Base-by-base conservation (phyloP, 2,888 invertebrate genomes). In the Caenorhabditis virilis region DNA sequence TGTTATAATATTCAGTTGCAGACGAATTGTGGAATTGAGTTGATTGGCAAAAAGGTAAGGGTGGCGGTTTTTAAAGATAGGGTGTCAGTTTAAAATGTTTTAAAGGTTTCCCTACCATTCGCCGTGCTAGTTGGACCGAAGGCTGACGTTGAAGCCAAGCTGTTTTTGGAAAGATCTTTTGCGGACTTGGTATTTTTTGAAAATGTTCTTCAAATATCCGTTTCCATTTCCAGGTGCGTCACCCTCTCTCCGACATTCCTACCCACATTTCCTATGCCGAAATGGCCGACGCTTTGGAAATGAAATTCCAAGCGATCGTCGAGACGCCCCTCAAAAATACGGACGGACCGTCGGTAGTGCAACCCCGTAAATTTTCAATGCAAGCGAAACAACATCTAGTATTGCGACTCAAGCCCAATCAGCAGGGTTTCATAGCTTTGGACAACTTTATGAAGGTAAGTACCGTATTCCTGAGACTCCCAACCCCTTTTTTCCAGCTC, bases 271-370 rank as follows among this genome's bases (percentile, higher is more conserved):
- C 74, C 11, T 76, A 73, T 47, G 66, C 69, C 3, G 80, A 80
- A 54, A 77, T 82, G 78, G 82, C 79, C 1, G 77, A 75, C 47
- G 79, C 79, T 4, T 54, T 82, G 39, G 82, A 82, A 57, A 80
- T 82, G 80, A 82, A 82, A 59, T 82, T 82, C 49, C 82, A 82
- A 60, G 75, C 82, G 13, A 78, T 82, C 30, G 64, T 82, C 15
- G 82, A 82, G 48, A 82, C 78, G 0, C 82, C 82, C 2, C 79
- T 77, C 38, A 82, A 82, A 59, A 77, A 78, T 30, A 79, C 79
- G 2, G 82, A 82, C 52, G 75, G 74, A 2, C 79, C 80, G 1
- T 63, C 76, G 1, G 51, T 80, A 7, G 72, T 78, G 11, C 80
- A 82, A 38, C 82, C 82, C 1, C 55, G 76, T 23, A 74, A 67